Evolutionary conservation across 2,113 vertebrate genomes (phyloP).

Genomic region (Chionis minor): DNA sequence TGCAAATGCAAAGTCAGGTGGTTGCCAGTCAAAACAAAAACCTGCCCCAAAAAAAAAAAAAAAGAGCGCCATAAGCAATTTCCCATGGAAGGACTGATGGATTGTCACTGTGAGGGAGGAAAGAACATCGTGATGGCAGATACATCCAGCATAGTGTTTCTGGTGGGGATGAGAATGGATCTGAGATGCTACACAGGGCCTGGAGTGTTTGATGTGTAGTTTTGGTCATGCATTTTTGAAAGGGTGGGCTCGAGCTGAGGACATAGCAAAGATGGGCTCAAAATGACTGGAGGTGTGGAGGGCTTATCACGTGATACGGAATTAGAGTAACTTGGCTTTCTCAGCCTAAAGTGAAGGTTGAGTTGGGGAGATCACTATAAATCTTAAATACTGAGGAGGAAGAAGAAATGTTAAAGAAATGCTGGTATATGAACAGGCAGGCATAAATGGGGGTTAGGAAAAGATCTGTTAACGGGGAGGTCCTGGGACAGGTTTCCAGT

Average conservation of each 20-base stretch:
- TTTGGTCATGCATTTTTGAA: neutral
- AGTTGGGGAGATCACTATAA: neutral
- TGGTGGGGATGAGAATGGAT: neutral
- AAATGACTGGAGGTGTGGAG: neutral
- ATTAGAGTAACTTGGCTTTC: rapidly evolving
- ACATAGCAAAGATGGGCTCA: rapidly evolving
- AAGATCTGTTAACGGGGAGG: neutral
- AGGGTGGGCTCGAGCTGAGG: neutral
- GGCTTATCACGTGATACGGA: neutral
- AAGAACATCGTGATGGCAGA: neutral
- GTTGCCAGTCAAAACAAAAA: neutral
- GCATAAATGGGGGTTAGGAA: neutral
- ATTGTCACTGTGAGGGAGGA: neutral
- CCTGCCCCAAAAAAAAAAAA: too few relatives aligned
- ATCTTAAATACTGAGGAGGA: neutral
- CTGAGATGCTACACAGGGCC: neutral
- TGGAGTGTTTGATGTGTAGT: rapidly evolving
- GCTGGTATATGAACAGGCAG: neutral
- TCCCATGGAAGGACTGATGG: rapidly evolving
- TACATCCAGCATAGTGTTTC: rapidly evolving
- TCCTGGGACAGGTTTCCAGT: neutral
- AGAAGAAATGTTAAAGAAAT: neutral
- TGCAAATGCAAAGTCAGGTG: neutral
- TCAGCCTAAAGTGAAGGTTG: neutral
- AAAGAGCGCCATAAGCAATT: rapidly evolving